Conservation (phyloP, 2,797 vertebrate species). For the Sylvilagus floridanus region DNA sequence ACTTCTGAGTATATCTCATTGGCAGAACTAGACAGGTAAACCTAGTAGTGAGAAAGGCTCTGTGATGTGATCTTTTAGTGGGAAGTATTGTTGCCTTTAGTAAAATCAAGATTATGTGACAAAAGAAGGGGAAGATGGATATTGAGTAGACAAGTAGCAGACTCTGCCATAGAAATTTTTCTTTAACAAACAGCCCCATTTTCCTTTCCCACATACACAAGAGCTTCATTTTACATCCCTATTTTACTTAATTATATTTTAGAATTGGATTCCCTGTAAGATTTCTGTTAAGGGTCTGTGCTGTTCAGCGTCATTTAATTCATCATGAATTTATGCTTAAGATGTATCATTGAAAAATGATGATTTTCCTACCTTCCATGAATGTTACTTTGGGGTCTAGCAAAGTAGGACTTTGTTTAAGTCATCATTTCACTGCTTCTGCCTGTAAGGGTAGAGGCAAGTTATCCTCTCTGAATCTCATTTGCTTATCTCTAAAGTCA, state of each 20-base stretch:
- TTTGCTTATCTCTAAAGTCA: not conserved
- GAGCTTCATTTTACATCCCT: conserved; percentile 32
- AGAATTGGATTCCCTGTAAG: conserved; percentile 35
- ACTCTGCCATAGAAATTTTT: conserved; percentile 31
- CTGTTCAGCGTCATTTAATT: conserved; percentile 17
- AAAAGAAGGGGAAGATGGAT: not conserved
- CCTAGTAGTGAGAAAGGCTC: conserved; percentile 7
- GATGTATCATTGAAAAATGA: conserved; percentile 35
- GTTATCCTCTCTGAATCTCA: not conserved
- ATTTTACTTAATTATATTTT: conserved; percentile 47
- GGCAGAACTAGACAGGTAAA: not conserved
- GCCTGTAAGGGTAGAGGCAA: not conserved
- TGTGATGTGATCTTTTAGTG: conserved; percentile 31
- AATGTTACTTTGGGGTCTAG: conserved; percentile 44
- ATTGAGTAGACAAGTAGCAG: conserved; percentile 5
- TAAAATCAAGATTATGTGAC: conserved; percentile 39
- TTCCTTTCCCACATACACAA: not conserved
- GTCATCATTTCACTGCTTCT: conserved; percentile 15
- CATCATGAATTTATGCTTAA: not conserved
- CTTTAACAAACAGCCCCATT: not conserved
- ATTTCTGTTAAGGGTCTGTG: conserved; percentile 46
- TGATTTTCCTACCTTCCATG: not conserved
- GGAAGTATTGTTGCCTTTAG: not conserved
- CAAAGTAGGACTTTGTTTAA: not conserved
- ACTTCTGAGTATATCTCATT: conserved; percentile 1